These are phyloP conservation scores for Zingel zingel DNA, from an alignment of 2,113 vertebrate genomes.

Conservation along the genomic window DNA sequence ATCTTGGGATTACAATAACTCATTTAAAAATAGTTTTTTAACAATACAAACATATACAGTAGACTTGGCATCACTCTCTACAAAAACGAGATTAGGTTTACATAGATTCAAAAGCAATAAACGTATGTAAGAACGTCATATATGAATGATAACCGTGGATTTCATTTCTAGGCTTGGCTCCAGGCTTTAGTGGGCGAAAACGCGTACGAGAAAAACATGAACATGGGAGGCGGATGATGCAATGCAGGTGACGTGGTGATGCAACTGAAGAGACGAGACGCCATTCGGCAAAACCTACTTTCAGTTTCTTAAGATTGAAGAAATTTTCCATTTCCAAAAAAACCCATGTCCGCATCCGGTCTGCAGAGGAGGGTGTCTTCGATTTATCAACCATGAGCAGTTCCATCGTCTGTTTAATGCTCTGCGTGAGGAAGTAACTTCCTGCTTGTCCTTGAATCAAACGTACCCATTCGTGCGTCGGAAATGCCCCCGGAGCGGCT, in stretches of 20 bases:
- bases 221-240: not conserved
- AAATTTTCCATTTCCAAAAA: not conserved
- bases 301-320: slow-evolving; percentile 6
- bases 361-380: not conserved
- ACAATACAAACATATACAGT: too few species aligned
- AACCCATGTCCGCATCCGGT: not conserved
- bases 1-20: too few species aligned
- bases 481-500: not conserved
- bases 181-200: not conserved
- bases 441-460: not conserved
- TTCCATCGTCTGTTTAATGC: fast-evolving
- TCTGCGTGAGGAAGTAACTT: too few species aligned
- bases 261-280: not conserved
- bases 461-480: not conserved
- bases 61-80: not conserved
- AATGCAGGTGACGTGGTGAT: slow-evolving; percentile 1
- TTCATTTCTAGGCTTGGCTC: not conserved
- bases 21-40: too few species aligned
- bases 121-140: not conserved
- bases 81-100: not conserved
- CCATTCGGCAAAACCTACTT: not conserved
- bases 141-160: not conserved
- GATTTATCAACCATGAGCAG: fast-evolving
- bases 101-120: not conserved
- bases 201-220: not conserved